Conservation (phyloP, 2,888 invertebrate species). For the Germaria angustata region DNA sequence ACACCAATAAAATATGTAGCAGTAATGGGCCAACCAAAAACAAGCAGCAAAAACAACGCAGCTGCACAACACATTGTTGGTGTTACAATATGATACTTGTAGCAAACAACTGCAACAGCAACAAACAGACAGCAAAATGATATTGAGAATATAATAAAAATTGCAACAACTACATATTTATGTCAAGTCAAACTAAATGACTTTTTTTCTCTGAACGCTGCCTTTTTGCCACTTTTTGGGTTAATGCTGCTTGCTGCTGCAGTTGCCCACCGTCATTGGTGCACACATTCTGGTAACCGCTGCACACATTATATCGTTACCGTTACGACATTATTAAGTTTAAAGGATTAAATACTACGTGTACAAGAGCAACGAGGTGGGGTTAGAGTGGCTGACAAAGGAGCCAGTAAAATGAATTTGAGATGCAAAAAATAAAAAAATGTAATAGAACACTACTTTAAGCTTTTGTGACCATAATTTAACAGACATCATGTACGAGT, state of each 20-base stretch:
- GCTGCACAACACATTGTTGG: constrained; percentile 38
- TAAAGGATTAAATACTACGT: constrained; percentile 40
- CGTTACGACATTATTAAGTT: background rate
- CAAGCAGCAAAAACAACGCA: constrained; percentile 54
- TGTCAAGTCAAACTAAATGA: constrained; percentile 51
- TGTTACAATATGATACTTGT: constrained; percentile 22
- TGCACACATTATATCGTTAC: too few relatives aligned
- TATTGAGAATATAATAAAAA: constrained; percentile 17
- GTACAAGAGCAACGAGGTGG: background rate
- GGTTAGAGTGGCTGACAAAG: background rate
- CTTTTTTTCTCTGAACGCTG: constrained; percentile 8
- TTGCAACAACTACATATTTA: constrained; percentile 17
- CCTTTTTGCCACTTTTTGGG: background rate
- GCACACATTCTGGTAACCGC: background rate
- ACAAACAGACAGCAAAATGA: background rate
- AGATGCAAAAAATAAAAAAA: too few relatives aligned
- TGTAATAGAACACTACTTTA: too few relatives aligned
- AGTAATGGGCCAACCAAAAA: constrained; percentile 55
- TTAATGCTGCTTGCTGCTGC: background rate
- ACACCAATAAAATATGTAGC: constrained; percentile 25
- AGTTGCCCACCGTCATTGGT: background rate
- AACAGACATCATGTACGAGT: too few relatives aligned
- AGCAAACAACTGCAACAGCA: background rate
- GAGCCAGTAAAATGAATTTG: background rate
- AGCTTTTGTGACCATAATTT: constrained; percentile 65